Evolutionary conservation across 2,888 invertebrate species (phyloP).

Genomic region (Ochropacha duplaris): DNA sequence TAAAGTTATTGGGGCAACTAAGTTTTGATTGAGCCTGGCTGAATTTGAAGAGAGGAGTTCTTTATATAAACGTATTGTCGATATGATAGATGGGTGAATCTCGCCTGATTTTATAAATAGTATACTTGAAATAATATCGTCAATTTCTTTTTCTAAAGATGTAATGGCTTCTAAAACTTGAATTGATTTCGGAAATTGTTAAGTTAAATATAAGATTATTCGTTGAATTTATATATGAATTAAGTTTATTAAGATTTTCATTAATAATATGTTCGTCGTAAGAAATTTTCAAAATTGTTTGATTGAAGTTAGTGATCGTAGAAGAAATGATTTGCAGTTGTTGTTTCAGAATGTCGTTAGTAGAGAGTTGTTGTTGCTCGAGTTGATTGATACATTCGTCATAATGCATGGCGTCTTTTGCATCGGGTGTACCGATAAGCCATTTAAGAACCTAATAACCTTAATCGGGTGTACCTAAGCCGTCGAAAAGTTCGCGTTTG

Average conservation of each 20-base stretch:
- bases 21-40: conserved; percentile 18
- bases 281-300: conserved; percentile 29
- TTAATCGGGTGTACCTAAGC: conserved; percentile 28
- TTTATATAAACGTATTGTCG: conserved; percentile 18
- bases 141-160: conserved; percentile 25
- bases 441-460: conserved; percentile 35
- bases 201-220: conserved; percentile 12
- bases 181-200: conserved; percentile 26
- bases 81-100: conserved; percentile 28
- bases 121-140: conserved; percentile 25
- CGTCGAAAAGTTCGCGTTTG: conserved; percentile 34
- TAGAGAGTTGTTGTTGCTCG: conserved; percentile 29
- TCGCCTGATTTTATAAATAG: conserved; percentile 32
- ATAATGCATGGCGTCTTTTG: conserved; percentile 31
- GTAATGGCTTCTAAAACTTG: conserved; percentile 24
- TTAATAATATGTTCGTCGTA: conserved; percentile 28
- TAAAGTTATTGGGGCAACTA: conserved; percentile 24
- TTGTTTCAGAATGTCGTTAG: conserved; percentile 20
- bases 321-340: conserved; percentile 34
- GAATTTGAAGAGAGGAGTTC: conserved; percentile 25
- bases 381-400: conserved; percentile 32
- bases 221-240: conserved; percentile 10
- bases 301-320: conserved; percentile 28
- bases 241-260: conserved; percentile 26
- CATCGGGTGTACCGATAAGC: conserved; percentile 36